Evolutionary conservation across 1,140 invertebrate genomes (phyloP).

Genomic region (Brachystomella parvula): DNA sequence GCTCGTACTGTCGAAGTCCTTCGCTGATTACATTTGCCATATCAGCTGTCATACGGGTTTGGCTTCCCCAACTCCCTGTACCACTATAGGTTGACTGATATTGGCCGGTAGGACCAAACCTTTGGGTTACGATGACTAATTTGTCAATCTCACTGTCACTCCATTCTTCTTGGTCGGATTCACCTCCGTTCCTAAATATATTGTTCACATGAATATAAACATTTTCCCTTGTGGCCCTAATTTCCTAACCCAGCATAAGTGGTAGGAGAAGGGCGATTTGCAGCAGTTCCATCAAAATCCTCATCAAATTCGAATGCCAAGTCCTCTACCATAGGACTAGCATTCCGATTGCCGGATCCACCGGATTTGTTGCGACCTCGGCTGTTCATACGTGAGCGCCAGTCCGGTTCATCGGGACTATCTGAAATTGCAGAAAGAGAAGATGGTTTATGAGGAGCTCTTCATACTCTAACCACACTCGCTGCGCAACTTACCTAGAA

Average conservation of each 20-base stretch:
- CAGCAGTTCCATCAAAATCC: slow-evolving; percentile 60
- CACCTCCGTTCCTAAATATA: slow-evolving; percentile 55
- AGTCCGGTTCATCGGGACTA: neutral
- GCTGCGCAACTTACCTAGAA: neutral
- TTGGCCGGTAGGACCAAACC: slow-evolving; percentile 40
- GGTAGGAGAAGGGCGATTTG: neutral
- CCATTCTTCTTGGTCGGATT: slow-evolving; percentile 61
- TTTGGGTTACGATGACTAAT: slow-evolving; percentile 90
- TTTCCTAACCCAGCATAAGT: slow-evolving; percentile 1
- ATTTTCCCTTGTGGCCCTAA: neutral
- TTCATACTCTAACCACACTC: no score
- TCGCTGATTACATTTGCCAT: slow-evolving; percentile 89
- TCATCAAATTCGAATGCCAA: slow-evolving; percentile 96
- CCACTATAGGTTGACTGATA: slow-evolving; percentile 65
- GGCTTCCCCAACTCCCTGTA: slow-evolving; percentile 61
- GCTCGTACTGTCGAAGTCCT: slow-evolving; percentile 85
- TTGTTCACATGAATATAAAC: neutral
- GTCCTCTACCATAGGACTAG: slow-evolving; percentile 66
- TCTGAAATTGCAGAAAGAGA: no score
- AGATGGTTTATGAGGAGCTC: no score
- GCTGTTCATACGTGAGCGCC: slow-evolving; percentile 3
- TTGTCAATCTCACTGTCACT: slow-evolving; percentile 90
- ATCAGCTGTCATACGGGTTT: neutral
- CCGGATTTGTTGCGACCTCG: slow-evolving; percentile 6
- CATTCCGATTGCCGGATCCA: slow-evolving; percentile 23